phyloP scores from a whole-genome alignment of 2,113 vertebrate genomes.

The Corythornis cristatus region DNA sequence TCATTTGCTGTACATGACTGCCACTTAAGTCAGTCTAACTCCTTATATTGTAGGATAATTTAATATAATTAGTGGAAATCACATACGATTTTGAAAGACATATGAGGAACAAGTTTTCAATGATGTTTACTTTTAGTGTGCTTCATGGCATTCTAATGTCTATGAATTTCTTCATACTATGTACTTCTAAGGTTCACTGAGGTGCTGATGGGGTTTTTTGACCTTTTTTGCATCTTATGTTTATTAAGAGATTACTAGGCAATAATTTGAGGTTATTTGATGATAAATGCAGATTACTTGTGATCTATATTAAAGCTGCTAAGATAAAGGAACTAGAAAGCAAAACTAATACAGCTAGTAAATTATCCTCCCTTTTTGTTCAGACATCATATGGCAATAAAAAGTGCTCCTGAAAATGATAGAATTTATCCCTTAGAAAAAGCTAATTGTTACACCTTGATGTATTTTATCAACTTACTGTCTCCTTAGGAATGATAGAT shows the following conservation, averaged over 20 bases:
- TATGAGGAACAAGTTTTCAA: too few relatives aligned
- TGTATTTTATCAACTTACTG: conserved; percentile 59
- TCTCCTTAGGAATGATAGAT: conserved; percentile 20
- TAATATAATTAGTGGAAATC: too few relatives aligned
- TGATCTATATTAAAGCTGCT: not conserved
- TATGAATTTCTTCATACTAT: too few relatives aligned
- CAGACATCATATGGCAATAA: conserved; percentile 41
- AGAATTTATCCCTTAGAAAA: conserved; percentile 54
- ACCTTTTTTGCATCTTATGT: too few relatives aligned
- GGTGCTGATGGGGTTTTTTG: too few relatives aligned
- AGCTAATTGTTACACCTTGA: conserved; percentile 55
- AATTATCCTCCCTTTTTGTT: conserved; percentile 46
- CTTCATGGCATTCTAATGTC: too few relatives aligned
- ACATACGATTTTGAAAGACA: too few relatives aligned
- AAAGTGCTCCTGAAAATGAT: conserved; percentile 39
- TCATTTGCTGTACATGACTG: too few relatives aligned
- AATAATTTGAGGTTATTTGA: not conserved
- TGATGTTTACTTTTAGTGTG: too few relatives aligned
- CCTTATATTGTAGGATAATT: too few relatives aligned
- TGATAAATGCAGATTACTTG: not conserved
- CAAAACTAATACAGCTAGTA: not conserved
- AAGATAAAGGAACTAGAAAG: conserved; percentile 13
- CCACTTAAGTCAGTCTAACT: too few relatives aligned
- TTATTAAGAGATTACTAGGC: not conserved
- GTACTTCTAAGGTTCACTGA: too few relatives aligned